These are phyloP conservation scores for Myoxocephalus aenaeus DNA, from an alignment of 2,797 vertebrate genomes.

Conservation along the genomic window DNA sequence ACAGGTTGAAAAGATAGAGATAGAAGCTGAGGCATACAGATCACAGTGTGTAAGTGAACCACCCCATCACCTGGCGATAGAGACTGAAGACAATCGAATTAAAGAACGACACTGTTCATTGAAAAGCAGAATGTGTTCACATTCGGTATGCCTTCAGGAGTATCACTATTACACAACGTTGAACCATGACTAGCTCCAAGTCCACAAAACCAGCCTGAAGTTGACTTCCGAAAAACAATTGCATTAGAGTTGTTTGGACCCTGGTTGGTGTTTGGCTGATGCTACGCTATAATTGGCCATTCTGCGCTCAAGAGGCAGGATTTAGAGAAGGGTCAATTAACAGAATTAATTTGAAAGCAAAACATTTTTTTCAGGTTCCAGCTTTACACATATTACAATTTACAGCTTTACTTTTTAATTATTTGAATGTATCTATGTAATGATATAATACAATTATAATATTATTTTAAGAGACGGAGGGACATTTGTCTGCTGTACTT, in stretches of 20 bases:
- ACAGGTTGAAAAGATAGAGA: neutral
- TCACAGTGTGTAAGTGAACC: neutral
- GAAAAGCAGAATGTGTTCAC: neutral
- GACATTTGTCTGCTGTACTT: neutral
- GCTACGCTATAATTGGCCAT: neutral
- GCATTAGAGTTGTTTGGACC: neutral
- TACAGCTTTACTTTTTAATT: neutral
- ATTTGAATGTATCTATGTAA: neutral
- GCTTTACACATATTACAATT: neutral
- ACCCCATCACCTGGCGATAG: neutral
- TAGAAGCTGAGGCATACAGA: neutral
- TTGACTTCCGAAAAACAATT: neutral
- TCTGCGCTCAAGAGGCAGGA: neutral
- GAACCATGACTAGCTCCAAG: neutral
- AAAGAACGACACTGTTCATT: neutral
- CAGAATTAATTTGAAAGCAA: no score
- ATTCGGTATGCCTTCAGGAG: neutral
- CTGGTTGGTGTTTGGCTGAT: neutral
- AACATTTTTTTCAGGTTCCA: neutral
- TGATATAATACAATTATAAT: neutral
- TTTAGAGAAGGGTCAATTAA: no score
- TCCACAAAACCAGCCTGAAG: neutral
- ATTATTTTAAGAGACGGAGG: neutral
- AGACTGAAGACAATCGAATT: neutral
- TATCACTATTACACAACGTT: no score